A percentile compares a stretch with the other conserved stretches of the same genome.
These are phyloP conservation scores for Drosophila athabasca DNA, from an alignment of 1,140 invertebrate genomes.

Conservation along the genomic window DNA sequence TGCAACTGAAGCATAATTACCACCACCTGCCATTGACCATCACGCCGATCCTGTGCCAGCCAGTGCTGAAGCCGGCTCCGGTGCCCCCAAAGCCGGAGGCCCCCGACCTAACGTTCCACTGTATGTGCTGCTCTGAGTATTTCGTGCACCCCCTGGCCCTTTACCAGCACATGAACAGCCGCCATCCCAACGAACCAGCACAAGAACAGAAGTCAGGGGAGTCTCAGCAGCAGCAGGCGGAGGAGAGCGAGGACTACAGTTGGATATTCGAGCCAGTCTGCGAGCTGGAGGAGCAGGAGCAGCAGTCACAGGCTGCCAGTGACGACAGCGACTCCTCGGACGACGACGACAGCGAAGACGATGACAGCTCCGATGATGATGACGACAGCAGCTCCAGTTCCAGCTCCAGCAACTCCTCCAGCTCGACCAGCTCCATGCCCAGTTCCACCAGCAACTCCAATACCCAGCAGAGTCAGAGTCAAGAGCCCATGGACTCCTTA, in stretches of 20 bases:
- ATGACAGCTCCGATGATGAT: constrained; percentile 44
- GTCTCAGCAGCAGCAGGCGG: constrained; percentile 13
- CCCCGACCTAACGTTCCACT: constrained; percentile 82
- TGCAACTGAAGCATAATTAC: constrained; percentile 70
- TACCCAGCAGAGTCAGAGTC: constrained; percentile 33
- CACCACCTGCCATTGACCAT: constrained; percentile 74
- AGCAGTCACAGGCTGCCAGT: not conserved
- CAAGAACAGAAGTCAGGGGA: constrained; percentile 28
- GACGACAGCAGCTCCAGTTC: constrained; percentile 35
- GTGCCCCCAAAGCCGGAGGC: constrained; percentile 47
- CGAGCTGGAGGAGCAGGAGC: constrained; percentile 57
- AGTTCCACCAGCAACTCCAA: constrained; percentile 49
- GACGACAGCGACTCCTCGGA: constrained; percentile 34
- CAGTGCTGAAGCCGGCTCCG: constrained; percentile 33
- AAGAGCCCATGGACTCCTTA: no score
- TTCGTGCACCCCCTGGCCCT: constrained; percentile 73
- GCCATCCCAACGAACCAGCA: constrained; percentile 59
- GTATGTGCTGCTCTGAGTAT: constrained; percentile 77
- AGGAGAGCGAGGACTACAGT: constrained; percentile 71
- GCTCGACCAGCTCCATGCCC: constrained; percentile 38
- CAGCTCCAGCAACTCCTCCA: constrained; percentile 48
- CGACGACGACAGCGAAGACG: constrained; percentile 9
- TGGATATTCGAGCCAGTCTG: constrained; percentile 82
- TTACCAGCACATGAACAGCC: constrained; percentile 80
- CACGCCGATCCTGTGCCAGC: constrained; percentile 63